These are phyloP conservation scores for Aphis gossypii DNA, from an alignment of 1,140 invertebrate genomes.

Conservation along the genomic window DNA sequence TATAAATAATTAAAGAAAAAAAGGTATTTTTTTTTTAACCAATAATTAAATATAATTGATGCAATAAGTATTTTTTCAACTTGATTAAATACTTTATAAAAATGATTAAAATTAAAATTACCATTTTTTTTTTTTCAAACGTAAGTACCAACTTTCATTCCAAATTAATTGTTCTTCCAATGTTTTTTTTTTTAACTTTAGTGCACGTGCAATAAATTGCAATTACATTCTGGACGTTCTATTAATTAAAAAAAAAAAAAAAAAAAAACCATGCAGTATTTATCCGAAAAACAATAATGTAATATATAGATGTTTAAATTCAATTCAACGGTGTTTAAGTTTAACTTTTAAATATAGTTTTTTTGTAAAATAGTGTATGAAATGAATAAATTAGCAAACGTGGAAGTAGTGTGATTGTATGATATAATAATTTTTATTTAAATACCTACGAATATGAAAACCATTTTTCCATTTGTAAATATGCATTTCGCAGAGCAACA, in stretches of 20 bases:
- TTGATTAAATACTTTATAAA: not conserved
- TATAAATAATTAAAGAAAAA: not conserved
- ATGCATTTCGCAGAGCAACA: not conserved
- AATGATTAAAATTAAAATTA: constrained; percentile 13
- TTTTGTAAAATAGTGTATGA: not conserved
- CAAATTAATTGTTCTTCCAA: not conserved
- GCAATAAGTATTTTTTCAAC: not conserved
- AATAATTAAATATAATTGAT: not conserved
- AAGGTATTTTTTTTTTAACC: not conserved
- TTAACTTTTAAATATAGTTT: not conserved
- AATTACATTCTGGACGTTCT: not conserved
- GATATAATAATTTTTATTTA: not conserved
- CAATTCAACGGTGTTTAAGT: not conserved
- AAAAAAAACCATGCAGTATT: not conserved
- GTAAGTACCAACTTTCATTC: not conserved
- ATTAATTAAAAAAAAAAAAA: constrained; percentile 8
- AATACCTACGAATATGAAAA: too few relatives aligned
- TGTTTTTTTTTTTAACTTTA: not conserved
- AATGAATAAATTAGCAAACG: not conserved
- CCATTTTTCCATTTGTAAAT: not conserved
- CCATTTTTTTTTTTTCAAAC: not conserved
- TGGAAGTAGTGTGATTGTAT: not conserved
- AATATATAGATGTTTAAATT: not conserved
- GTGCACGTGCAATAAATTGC: not conserved
- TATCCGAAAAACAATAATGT: not conserved